phyloP scores from a whole-genome alignment of 2,113 vertebrate species.

The Callithrix jacchus region DNA sequence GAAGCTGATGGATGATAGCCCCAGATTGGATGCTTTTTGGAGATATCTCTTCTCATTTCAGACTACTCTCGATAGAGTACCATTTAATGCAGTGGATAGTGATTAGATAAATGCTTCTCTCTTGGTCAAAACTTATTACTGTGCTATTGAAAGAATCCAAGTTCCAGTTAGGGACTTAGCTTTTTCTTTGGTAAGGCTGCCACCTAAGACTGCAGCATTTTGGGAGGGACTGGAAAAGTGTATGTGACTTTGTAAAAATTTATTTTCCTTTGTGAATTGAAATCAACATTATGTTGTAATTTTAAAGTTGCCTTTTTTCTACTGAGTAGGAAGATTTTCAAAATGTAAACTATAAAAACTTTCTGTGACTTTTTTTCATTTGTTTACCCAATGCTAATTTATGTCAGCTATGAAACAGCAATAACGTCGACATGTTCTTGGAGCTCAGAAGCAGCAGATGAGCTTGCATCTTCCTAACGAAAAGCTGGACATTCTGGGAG shows the following conservation, averaged over 20 bases:
- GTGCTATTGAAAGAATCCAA: neutral
- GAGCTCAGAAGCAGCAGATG: neutral
- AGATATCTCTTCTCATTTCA: neutral
- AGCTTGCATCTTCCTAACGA: neutral
- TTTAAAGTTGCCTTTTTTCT: neutral
- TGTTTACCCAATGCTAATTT: neutral
- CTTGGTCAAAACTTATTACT: neutral
- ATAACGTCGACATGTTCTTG: neutral
- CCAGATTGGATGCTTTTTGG: neutral
- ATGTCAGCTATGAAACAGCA: neutral
- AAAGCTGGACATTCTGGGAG: neutral
- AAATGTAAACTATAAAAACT: neutral
- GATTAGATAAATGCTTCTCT: constrained; percentile 22
- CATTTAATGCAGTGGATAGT: neutral
- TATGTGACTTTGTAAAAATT: neutral
- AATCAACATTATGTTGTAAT: neutral
- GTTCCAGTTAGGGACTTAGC: neutral
- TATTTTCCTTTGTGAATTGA: neutral
- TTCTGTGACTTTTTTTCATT: neutral
- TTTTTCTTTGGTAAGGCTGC: neutral
- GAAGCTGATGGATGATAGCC: constrained; percentile 5
- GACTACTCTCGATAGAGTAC: neutral
- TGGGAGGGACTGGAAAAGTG: neutral
- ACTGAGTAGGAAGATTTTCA: neutral
- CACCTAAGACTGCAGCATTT: neutral